Base-by-base conservation (phyloP, 2,113 vertebrate species). In the Neolamprologus toae region DNA sequence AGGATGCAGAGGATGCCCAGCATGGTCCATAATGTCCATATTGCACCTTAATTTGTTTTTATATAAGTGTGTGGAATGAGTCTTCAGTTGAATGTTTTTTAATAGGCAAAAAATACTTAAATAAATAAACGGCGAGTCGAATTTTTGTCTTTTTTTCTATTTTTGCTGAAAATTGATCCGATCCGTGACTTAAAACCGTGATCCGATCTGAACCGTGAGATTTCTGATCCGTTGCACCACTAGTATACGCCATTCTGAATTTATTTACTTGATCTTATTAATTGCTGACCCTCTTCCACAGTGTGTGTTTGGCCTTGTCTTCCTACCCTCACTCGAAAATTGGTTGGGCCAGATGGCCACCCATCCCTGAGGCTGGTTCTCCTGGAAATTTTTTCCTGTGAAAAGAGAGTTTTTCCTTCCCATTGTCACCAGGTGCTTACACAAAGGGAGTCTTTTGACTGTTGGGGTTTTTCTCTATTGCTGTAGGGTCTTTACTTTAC, bases 201-300 rank as follows among this genome's bases (percentile, higher is more conserved):
- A 53, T 11, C 19, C 3, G 10, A 23, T 23, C 53, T 1, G 0
- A 55, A 1, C 53, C 53, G 4, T 55, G 53, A 55, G 11, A 55
- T 55, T 23, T 55, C 0, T 55, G 53, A 23, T 55, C 11, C 6
- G 3, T 7, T 55, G 53, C 53, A 55, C 53, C 11, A 1, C 11
- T 1, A 55, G 17, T 19, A 11, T 33, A 33, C 28, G 1, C 28
- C 28, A 63, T 63, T 63, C 59, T 7, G 28, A 63, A 0, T 63
- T 19, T 19, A 19, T 19, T 35, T 35, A 35, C 31, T 63, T 4
- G 9, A 11, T 63, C 6, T 35, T 63, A 63, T 63, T 33, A 3
- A 35, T 63, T 9, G 1, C 31, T 63, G 31, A 0, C 0, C 59
- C 28, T 19, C 28, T 33, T 63, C 6, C 59, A 63, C 31, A 11